phyloP scores from a whole-genome alignment of 2,888 invertebrate genomes.

The Mesodorylaimus sp. region DNA sequence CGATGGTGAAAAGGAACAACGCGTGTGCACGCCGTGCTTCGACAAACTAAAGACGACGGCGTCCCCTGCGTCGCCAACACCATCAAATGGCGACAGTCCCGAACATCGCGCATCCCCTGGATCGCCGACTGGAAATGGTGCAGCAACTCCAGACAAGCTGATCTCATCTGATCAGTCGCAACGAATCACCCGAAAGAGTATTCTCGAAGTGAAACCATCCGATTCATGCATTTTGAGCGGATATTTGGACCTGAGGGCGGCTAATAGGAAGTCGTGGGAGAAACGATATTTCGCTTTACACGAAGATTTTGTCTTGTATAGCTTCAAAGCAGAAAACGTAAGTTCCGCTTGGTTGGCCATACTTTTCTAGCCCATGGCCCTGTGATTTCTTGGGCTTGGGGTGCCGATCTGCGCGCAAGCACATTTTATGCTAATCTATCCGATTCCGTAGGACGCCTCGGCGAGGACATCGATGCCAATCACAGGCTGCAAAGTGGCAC shows the following conservation, averaged over 20 bases:
- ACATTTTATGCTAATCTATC: constrained; percentile 21
- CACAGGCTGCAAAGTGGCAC: constrained; percentile 40
- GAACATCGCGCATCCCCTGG: too few relatives aligned
- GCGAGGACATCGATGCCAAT: constrained; percentile 44
- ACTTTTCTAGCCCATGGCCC: too few relatives aligned
- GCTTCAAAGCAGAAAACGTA: constrained; percentile 33
- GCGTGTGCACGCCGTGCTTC: background rate
- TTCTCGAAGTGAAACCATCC: constrained; percentile 37
- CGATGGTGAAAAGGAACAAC: background rate
- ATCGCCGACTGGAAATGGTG: too few relatives aligned
- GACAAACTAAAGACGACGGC: background rate
- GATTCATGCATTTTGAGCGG: constrained; percentile 39
- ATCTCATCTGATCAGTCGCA: too few relatives aligned
- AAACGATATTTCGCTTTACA: constrained; percentile 42
- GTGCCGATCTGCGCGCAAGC: too few relatives aligned
- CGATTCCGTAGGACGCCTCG: constrained; percentile 36
- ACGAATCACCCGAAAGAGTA: too few relatives aligned
- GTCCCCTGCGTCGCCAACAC: too few relatives aligned
- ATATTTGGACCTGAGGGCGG: constrained; percentile 36
- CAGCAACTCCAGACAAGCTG: too few relatives aligned
- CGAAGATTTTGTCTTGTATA: constrained; percentile 42
- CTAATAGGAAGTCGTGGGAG: constrained; percentile 40
- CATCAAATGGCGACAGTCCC: too few relatives aligned
- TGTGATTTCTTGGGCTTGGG: too few relatives aligned
- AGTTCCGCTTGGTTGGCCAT: background rate